Conservation (phyloP, 2,888 invertebrate genomes). For the Ochropleura leucogaster region DNA sequence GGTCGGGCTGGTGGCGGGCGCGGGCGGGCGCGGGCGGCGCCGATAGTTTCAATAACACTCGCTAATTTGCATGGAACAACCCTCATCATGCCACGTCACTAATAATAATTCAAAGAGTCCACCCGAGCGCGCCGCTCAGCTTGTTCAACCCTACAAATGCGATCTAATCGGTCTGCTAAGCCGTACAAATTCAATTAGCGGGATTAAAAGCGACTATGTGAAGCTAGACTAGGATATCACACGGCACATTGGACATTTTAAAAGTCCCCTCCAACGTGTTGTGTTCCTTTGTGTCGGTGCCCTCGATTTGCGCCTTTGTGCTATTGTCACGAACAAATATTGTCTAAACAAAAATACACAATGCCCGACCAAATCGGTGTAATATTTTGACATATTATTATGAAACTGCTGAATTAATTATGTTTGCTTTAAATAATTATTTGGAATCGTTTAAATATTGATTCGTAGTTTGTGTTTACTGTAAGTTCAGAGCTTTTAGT, state of each 20-base stretch:
- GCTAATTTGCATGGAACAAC: slow-evolving; percentile 68
- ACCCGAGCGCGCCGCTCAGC: slow-evolving; percentile 62
- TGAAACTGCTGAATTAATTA: slow-evolving; percentile 34
- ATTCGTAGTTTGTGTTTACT: slow-evolving; percentile 1
- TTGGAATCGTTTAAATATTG: slow-evolving; percentile 12
- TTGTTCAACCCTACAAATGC: slow-evolving; percentile 73
- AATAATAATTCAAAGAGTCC: slow-evolving; percentile 69
- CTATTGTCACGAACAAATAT: slow-evolving; percentile 55
- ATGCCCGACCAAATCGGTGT: slow-evolving; percentile 15
- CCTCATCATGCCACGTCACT: slow-evolving; percentile 66
- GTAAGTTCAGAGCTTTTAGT: not conserved
- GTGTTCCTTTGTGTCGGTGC: slow-evolving; percentile 45
- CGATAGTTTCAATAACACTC: slow-evolving; percentile 69
- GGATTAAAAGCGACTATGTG: slow-evolving; percentile 68
- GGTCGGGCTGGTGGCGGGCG: slow-evolving; percentile 53
- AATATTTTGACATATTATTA: slow-evolving; percentile 46
- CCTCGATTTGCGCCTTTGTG: slow-evolving; percentile 52
- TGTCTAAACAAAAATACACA: slow-evolving; percentile 53
- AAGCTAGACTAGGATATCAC: slow-evolving; percentile 62
- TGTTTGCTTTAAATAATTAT: slow-evolving; percentile 16
- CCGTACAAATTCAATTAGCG: slow-evolving; percentile 80
- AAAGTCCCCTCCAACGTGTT: slow-evolving; percentile 44
- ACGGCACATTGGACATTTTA: slow-evolving; percentile 50
- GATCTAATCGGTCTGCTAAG: slow-evolving; percentile 78
- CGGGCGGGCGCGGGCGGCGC: slow-evolving; percentile 15